Evolutionary conservation across 2,888 invertebrate species (phyloP).

Genomic region (Lomographa bimaculata): DNA sequence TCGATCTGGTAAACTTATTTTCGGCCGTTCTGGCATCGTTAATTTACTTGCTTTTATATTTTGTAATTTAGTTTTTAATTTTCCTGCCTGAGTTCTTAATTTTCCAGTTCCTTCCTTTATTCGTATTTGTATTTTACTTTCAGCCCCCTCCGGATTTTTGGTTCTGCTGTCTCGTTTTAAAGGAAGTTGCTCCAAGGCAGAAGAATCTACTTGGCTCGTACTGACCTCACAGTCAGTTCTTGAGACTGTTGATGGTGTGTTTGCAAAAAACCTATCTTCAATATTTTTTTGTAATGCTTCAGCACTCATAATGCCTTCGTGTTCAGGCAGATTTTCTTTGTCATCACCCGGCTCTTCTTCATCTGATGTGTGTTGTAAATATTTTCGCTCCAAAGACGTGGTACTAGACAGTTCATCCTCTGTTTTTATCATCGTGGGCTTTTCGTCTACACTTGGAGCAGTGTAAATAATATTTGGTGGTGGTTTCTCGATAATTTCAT

Average conservation of each 20-base stretch:
- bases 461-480: conserved; percentile 70
- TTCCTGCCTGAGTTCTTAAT: conserved; percentile 87
- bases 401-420: conserved; percentile 80
- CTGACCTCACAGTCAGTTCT: conserved; percentile 86
- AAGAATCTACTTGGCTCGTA: conserved; percentile 87
- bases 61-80: conserved; percentile 87
- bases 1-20: conserved; percentile 83
- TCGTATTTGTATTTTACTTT: conserved; percentile 85
- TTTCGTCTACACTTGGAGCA: conserved; percentile 63
- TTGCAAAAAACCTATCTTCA: conserved; percentile 85
- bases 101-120: conserved; percentile 88
- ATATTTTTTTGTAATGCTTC: conserved; percentile 85
- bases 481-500: conserved; percentile 93
- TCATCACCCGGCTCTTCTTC: conserved; percentile 68
- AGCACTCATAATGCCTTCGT: conserved; percentile 60
- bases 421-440: conserved; percentile 58
- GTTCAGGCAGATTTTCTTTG: conserved; percentile 54
- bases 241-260: conserved; percentile 84
- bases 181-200: conserved; percentile 85
- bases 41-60: conserved; percentile 84
- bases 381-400: conserved; percentile 74
- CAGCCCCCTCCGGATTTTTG: conserved; percentile 76
- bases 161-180: conserved; percentile 82
- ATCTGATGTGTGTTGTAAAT: conserved; percentile 76
- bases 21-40: conserved; percentile 79